These are phyloP conservation scores for Aeoliscus strigatus DNA, from an alignment of 2,797 vertebrate species.

Conservation along the genomic window DNA sequence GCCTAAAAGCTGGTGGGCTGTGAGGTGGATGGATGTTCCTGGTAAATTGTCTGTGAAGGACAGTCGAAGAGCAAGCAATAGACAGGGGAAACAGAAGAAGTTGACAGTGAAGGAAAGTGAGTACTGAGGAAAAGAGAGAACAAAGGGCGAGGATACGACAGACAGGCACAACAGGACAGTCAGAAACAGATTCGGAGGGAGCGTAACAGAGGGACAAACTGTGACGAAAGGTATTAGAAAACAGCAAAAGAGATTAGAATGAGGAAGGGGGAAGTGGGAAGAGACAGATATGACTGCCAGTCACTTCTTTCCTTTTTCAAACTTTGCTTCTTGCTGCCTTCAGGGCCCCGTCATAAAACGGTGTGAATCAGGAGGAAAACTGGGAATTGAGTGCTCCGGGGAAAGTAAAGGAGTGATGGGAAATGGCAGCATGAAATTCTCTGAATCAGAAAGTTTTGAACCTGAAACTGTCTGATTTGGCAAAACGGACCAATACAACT, in stretches of 20 bases:
- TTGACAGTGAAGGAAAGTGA: constrained; percentile 11
- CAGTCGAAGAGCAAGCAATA: constrained; percentile 23
- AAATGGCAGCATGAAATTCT: constrained; percentile 42
- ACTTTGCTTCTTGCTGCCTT: constrained; percentile 34
- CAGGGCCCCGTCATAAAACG: constrained; percentile 38
- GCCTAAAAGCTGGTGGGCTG: constrained; percentile 45
- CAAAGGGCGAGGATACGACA: not conserved
- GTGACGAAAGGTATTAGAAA: constrained; percentile 1
- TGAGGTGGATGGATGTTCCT: constrained; percentile 49
- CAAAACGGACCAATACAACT: constrained; percentile 52
- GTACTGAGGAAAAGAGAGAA: not conserved
- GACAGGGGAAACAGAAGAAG: constrained; percentile 16
- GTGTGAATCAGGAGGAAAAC: constrained; percentile 40
- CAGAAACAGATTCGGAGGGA: constrained; percentile 1
- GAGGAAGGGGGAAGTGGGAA: not conserved
- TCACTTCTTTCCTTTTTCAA: constrained; percentile 42
- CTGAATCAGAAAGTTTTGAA: constrained; percentile 47
- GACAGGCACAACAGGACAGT: constrained; percentile 9
- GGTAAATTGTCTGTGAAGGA: constrained; percentile 65
- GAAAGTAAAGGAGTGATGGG: constrained; percentile 28
- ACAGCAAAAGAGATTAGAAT: constrained; percentile 1
- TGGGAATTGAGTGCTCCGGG: constrained; percentile 40
- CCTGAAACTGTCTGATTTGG: constrained; percentile 37
- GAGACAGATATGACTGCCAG: constrained; percentile 25
- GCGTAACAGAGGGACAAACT: not conserved